Percentiles rank a stretch among this genome's conserved stretches.
These are phyloP conservation scores for Amblyraja radiata DNA, from an alignment of 2,797 vertebrate genomes.

Conservation along the genomic window DNA sequence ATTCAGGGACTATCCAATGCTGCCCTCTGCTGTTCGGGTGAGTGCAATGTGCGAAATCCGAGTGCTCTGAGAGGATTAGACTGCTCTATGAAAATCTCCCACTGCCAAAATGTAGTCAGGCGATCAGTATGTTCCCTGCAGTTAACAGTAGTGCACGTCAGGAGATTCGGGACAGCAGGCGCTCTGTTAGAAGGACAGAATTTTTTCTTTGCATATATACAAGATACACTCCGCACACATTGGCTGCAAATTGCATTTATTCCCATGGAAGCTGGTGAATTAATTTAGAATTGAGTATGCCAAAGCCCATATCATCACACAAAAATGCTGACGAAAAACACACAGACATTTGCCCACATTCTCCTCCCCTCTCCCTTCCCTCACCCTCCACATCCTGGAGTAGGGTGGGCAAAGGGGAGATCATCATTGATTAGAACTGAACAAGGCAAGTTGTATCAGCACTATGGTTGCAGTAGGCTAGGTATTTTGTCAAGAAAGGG, in stretches of 20 bases:
- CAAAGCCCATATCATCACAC: too few species aligned
- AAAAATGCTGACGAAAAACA: too few species aligned
- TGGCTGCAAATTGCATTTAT: too few species aligned
- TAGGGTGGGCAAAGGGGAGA: too few species aligned
- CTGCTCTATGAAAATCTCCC: background rate
- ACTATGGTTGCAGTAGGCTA: background rate
- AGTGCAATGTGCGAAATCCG: background rate
- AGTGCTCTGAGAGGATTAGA: background rate
- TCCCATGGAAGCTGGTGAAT: too few species aligned
- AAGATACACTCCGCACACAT: too few species aligned
- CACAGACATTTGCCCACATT: too few species aligned
- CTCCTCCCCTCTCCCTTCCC: background rate
- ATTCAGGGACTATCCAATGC: background rate
- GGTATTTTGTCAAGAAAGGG: background rate
- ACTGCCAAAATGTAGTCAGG: background rate
- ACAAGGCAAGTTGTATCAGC: background rate
- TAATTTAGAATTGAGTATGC: too few species aligned
- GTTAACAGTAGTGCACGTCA: background rate
- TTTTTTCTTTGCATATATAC: too few species aligned
- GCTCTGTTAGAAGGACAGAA: too few species aligned
- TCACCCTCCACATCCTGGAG: background rate
- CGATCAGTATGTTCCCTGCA: background rate
- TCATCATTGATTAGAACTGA: background rate
- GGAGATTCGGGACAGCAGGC: background rate
- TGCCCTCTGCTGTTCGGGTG: slow-evolving; percentile 3